phyloP scores from a whole-genome alignment of 2,797 vertebrate species.

The Rhinella marina region DNA sequence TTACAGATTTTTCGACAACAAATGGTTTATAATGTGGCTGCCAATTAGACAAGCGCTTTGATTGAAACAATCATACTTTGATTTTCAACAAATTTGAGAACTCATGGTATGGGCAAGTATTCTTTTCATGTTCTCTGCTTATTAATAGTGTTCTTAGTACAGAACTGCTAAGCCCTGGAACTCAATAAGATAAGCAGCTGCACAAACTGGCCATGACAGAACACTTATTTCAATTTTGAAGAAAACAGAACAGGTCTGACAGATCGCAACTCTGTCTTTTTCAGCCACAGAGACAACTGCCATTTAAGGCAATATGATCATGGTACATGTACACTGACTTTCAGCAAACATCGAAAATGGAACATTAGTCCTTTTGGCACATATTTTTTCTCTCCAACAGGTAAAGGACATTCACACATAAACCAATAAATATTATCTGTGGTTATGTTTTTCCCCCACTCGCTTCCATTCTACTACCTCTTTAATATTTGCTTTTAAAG shows the following conservation, averaged over 20 bases:
- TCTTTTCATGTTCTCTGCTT: slow-evolving; percentile 53
- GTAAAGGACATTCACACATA: no score
- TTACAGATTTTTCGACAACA: slow-evolving; percentile 33
- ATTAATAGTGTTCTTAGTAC: slow-evolving; percentile 46
- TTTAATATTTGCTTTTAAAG: no score
- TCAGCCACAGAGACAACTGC: slow-evolving; percentile 14
- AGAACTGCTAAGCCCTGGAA: slow-evolving; percentile 40
- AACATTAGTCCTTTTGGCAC: neutral
- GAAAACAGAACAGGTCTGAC: slow-evolving; percentile 22
- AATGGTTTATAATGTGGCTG: slow-evolving; percentile 38
- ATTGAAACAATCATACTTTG: slow-evolving; percentile 48
- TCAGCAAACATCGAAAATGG: neutral
- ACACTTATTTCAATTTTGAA: slow-evolving; percentile 50
- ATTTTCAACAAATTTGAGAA: slow-evolving; percentile 57
- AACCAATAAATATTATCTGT: no score
- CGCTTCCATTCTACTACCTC: no score
- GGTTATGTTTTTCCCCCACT: no score
- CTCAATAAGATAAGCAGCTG: slow-evolving; percentile 57
- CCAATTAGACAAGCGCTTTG: slow-evolving; percentile 46
- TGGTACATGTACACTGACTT: neutral
- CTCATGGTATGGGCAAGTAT: slow-evolving; percentile 40
- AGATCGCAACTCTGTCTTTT: slow-evolving; percentile 20
- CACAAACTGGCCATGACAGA: slow-evolving; percentile 50
- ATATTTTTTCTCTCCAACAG: no score
- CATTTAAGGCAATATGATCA: slow-evolving; percentile 26